Conservation (phyloP, 2,797 vertebrate species). For the Phoxinus dragarum region DNA sequence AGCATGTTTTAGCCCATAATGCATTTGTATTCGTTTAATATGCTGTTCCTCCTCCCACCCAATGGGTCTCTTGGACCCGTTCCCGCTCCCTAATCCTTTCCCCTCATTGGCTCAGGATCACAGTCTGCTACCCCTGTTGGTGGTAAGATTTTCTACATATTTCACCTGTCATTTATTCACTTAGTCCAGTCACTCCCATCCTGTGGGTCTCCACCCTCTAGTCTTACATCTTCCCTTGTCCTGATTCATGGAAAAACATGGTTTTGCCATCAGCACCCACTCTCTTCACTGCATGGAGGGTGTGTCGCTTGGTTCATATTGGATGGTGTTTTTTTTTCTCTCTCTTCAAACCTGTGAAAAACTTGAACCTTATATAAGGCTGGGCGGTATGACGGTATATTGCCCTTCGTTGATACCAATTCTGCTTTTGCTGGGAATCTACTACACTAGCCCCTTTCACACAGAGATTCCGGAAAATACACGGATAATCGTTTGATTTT, state of each 20-base stretch:
- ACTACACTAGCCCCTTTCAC: too few relatives aligned
- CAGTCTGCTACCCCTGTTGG: constrained; percentile 95
- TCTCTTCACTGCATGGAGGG: constrained; percentile 52
- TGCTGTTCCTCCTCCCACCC: constrained; percentile 84
- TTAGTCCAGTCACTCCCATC: constrained; percentile 70
- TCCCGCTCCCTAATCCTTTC: constrained; percentile 79
- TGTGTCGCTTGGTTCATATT: constrained; percentile 53
- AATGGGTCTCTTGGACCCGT: constrained; percentile 78
- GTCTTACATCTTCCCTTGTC: not conserved
- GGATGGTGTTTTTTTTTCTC: constrained; percentile 7
- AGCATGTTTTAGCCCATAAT: constrained; percentile 63
- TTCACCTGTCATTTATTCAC: constrained; percentile 73
- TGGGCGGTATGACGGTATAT: constrained; percentile 13
- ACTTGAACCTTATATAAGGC: not conserved
- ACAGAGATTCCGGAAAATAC: too few relatives aligned
- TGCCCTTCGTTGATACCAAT: not conserved
- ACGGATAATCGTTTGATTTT: too few relatives aligned
- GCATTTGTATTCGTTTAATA: constrained; percentile 85
- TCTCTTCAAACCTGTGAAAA: constrained; percentile 24
- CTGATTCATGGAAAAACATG: not conserved
- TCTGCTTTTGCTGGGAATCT: not conserved
- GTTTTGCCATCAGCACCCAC: constrained; percentile 36
- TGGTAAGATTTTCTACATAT: constrained; percentile 92
- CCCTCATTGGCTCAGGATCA: constrained; percentile 95
- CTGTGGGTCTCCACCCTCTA: constrained; percentile 63